Conservation (phyloP, 2,113 vertebrate species). For the Haliaeetus leucogaster region DNA sequence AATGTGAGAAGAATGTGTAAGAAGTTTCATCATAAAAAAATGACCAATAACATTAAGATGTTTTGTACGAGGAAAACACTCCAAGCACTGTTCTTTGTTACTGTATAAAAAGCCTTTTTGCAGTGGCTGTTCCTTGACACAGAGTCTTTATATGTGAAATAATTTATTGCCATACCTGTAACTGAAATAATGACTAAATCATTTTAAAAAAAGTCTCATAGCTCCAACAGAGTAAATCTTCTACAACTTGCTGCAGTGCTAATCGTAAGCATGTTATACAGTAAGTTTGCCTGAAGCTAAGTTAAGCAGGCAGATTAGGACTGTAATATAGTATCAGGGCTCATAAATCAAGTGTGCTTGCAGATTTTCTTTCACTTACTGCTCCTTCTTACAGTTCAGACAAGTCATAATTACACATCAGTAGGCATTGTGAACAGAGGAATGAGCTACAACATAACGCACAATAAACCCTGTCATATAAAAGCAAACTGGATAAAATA, state of each 20-base stretch:
- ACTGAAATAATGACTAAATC: conserved; percentile 75
- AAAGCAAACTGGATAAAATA: conserved; percentile 93
- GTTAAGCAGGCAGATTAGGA: conserved; percentile 87
- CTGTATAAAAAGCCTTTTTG: conserved; percentile 58
- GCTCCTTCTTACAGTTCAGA: conserved; percentile 88
- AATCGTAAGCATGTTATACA: conserved; percentile 79
- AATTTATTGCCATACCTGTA: conserved; percentile 75
- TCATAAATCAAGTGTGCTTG: conserved; percentile 91
- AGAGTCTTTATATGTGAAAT: conserved; percentile 67
- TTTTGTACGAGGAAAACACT: conserved; percentile 64
- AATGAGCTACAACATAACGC: conserved; percentile 91
- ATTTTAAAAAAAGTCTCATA: conserved; percentile 63
- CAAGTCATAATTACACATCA: conserved; percentile 96
- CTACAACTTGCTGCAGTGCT: conserved; percentile 74
- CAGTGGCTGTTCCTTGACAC: conserved; percentile 57
- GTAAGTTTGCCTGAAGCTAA: conserved; percentile 81
- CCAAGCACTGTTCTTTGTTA: conserved; percentile 57
- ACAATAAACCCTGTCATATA: conserved; percentile 95
- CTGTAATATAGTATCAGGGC: conserved; percentile 80
- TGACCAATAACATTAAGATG: conserved; percentile 64
- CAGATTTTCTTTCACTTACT: conserved; percentile 86
- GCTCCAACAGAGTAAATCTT: conserved; percentile 77
- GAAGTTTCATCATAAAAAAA: conserved; percentile 66
- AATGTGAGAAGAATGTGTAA: conserved; percentile 64
- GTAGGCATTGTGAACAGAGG: conserved; percentile 83